Base-by-base conservation (phyloP, 2,888 invertebrate genomes). In the Tenthredo notha region DNA sequence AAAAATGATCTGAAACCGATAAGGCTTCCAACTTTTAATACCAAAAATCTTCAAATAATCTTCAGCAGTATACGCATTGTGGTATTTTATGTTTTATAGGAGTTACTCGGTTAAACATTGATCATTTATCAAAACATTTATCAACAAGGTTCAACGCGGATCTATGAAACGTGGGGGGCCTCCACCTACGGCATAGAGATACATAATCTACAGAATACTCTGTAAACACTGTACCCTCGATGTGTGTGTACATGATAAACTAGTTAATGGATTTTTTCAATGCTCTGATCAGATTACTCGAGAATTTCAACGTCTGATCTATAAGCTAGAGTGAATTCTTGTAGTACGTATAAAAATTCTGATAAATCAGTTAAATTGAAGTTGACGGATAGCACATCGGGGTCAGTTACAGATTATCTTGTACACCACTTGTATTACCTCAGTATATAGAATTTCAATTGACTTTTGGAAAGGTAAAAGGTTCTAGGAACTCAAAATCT, bases 121-220 rank as follows among this genome's bases (percentile, higher is more conserved):
- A 37, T 70, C 2, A 70, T 70, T 70, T 70, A 70, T 70, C 70
- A 33, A n/a, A 70, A 70, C 37, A 70, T 37, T 70, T 70, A 37
- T 43, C 40, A 43, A 72, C n/a, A 40, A 21, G 72, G 33, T 67
- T 67, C 67, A 25, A 72, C 37, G n/a, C 21, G 72, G 37, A 37
- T 40, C 43, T 72, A 21, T 21, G 21, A 72, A 67, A 33, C 67
- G 10, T 18, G 33, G 29, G 33, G 29, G 12, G 67, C 12, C 67
- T 33, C 67, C 67, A 67, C 67, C 33, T 33, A 67, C 18, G 15
- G 33, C 67, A 5, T 33, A 18, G 15, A 67, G 9, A 67, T 18
- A 67, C 67, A 67, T 33, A 67, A 67, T 67, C 15, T 4, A 67
- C 25, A 61, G 61, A 33, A 67, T 67, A 67, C 33, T 25, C 25